Evolutionary conservation across 2,797 vertebrate species (phyloP).

Genomic region (Holocentrus rufus): DNA sequence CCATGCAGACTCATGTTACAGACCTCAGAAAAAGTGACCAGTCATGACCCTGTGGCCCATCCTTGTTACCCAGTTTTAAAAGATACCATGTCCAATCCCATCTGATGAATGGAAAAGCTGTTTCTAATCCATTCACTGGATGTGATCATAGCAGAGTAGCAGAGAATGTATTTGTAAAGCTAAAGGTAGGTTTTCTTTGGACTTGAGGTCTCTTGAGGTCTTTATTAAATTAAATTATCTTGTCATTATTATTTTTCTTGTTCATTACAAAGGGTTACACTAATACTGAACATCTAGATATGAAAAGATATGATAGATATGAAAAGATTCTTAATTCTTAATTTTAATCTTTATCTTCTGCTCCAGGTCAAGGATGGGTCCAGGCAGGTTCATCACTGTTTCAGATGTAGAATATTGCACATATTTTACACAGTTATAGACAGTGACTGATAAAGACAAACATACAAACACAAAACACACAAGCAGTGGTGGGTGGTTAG

Average conservation of each 20-base stretch:
- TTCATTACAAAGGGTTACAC: not conserved
- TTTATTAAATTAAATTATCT: not conserved
- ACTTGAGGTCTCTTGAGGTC: not conserved
- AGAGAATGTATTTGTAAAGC: not conserved
- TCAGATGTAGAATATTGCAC: constrained; percentile 72
- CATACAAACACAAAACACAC: constrained; percentile 75
- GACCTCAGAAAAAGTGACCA: constrained; percentile 84
- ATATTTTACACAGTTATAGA: constrained; percentile 71
- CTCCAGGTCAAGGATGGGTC: constrained; percentile 73
- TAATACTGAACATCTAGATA: not conserved
- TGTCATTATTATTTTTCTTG: not conserved
- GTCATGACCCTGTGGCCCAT: constrained; percentile 91
- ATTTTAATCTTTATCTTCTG: constrained; percentile 27
- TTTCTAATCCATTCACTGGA: constrained; percentile 3
- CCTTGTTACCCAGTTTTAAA: constrained; percentile 62
- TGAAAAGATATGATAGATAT: not conserved
- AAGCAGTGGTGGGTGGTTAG: constrained; percentile 81
- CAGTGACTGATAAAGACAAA: constrained; percentile 73
- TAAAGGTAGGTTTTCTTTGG: not conserved
- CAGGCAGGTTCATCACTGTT: constrained; percentile 83
- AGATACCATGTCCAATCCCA: constrained; percentile 2
- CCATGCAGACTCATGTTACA: constrained; percentile 97
- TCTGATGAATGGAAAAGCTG: not conserved
- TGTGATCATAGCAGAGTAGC: not conserved
- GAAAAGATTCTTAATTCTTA: too few relatives aligned